phyloP scores from a whole-genome alignment of 1,140 invertebrate species.

The Bombus superbus region DNA sequence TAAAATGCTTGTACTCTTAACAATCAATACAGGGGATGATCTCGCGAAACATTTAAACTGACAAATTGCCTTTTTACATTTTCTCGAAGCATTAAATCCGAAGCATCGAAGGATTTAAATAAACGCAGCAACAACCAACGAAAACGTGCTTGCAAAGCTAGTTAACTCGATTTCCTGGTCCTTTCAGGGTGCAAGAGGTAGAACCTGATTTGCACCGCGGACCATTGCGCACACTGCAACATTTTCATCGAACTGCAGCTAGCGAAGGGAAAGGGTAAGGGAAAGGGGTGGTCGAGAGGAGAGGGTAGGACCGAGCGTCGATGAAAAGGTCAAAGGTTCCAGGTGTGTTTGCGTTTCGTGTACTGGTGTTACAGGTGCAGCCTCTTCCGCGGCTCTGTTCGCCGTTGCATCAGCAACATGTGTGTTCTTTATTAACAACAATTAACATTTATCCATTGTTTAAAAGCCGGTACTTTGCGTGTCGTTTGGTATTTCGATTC shows the following conservation, averaged over 20 bases:
- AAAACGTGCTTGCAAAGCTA: background rate
- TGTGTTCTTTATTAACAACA: conserved; percentile 83
- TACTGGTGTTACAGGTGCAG: conserved; percentile 75
- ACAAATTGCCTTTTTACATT: too few species aligned
- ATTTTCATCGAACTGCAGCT: conserved; percentile 50
- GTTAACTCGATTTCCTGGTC: background rate
- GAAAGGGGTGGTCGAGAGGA: conserved; percentile 46
- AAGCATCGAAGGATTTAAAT: background rate
- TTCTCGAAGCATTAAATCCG: background rate
- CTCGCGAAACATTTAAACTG: too few species aligned
- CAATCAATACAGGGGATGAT: too few species aligned
- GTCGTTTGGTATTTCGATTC: background rate
- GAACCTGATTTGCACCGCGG: background rate
- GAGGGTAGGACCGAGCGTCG: conserved; percentile 63
- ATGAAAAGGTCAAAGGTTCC: conserved; percentile 74
- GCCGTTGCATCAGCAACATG: conserved; percentile 82
- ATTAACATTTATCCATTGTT: conserved; percentile 82
- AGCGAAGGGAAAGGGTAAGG: conserved; percentile 59
- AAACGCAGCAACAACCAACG: background rate
- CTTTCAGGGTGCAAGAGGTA: background rate
- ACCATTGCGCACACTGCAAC: conserved; percentile 18
- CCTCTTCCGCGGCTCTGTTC: conserved; percentile 81
- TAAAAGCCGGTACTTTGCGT: conserved; percentile 52
- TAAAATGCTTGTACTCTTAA: too few species aligned
- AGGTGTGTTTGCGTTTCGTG: conserved; percentile 75